These are phyloP conservation scores for Furcula furcula DNA, from an alignment of 2,888 invertebrate genomes.

Conservation along the genomic window DNA sequence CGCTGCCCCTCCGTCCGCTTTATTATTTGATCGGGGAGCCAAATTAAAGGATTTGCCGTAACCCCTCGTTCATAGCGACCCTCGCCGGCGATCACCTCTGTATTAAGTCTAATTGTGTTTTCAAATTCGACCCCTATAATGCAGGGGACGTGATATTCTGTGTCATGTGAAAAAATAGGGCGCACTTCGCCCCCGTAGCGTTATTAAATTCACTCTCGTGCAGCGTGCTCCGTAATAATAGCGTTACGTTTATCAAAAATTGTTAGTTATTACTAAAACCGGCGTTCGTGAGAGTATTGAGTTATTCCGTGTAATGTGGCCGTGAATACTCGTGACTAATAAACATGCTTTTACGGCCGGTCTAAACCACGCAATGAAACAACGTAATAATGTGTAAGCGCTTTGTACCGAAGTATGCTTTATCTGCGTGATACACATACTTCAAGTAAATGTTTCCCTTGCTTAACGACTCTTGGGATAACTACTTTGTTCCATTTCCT, in stretches of 20 bases:
- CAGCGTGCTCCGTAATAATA: slow-evolving; percentile 44
- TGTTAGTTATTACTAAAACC: slow-evolving; percentile 34
- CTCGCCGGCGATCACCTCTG: slow-evolving; percentile 81
- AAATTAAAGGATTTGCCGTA: slow-evolving; percentile 81
- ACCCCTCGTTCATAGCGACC: slow-evolving; percentile 74
- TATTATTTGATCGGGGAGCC: slow-evolving; percentile 82
- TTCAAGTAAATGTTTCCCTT: too few relatives aligned
- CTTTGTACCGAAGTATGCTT: slow-evolving; percentile 28
- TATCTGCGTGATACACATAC: slow-evolving; percentile 42
- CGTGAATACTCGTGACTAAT: slow-evolving; percentile 58
- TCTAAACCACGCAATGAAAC: slow-evolving; percentile 53
- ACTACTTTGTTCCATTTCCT: not conserved
- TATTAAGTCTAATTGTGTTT: slow-evolving; percentile 83
- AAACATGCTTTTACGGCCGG: slow-evolving; percentile 55
- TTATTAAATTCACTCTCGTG: slow-evolving; percentile 66
- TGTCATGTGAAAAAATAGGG: slow-evolving; percentile 75
- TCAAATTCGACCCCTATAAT: slow-evolving; percentile 77
- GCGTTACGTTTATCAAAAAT: slow-evolving; percentile 34
- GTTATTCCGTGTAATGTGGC: slow-evolving; percentile 49
- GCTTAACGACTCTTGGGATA: not conserved
- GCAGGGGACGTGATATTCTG: slow-evolving; percentile 55
- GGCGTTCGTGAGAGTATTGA: slow-evolving; percentile 46
- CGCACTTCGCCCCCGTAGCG: slow-evolving; percentile 57
- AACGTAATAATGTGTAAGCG: slow-evolving; percentile 46
- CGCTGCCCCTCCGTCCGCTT: slow-evolving; percentile 70